Percentiles rank a stretch among this genome's conserved stretches.
Evolutionary conservation across 1,140 invertebrate genomes (phyloP).

Genomic region (Doryteuthis pealeii): DNA sequence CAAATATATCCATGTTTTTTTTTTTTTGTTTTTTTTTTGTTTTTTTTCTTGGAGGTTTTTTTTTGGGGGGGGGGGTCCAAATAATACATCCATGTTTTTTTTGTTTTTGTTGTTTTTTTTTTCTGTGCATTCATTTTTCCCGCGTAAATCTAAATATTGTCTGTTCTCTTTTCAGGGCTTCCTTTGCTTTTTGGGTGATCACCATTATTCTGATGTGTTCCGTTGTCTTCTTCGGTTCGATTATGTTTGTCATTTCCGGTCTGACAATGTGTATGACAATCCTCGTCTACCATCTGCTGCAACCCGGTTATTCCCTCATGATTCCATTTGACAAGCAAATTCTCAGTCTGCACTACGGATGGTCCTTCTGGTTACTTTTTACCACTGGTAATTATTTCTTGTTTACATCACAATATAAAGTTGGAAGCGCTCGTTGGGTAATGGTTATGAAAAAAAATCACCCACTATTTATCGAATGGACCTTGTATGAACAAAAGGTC

Average conservation of each 20-base stretch:
- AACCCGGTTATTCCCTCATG: conserved; percentile 26
- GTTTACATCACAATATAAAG: neutral
- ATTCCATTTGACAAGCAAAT: conserved; percentile 36
- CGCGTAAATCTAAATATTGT: too few species aligned
- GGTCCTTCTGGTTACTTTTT: conserved; percentile 45
- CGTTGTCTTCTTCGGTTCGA: conserved; percentile 43
- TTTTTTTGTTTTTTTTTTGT: too few species aligned
- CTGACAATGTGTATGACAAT: conserved; percentile 38
- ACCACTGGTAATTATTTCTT: conserved; percentile 32
- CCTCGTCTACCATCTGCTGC: conserved; percentile 41
- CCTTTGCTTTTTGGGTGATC: conserved; percentile 46
- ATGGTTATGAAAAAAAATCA: too few species aligned
- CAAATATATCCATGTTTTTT: too few species aligned
- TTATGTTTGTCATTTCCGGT: conserved; percentile 37
- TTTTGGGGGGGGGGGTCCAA: too few species aligned
- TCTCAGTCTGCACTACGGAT: conserved; percentile 38
- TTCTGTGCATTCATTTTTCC: too few species aligned
- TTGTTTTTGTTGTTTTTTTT: too few species aligned
- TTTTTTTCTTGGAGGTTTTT: too few species aligned
- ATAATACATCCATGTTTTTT: too few species aligned
- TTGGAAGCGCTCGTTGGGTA: too few species aligned
- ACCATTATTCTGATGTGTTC: conserved; percentile 40
- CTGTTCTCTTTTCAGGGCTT: conserved; percentile 43
- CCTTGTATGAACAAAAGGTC: too few species aligned
- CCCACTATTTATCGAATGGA: too few species aligned